These are phyloP conservation scores for Crotalus tigris DNA, from an alignment of 2,113 vertebrate genomes.

Conservation along the genomic window DNA sequence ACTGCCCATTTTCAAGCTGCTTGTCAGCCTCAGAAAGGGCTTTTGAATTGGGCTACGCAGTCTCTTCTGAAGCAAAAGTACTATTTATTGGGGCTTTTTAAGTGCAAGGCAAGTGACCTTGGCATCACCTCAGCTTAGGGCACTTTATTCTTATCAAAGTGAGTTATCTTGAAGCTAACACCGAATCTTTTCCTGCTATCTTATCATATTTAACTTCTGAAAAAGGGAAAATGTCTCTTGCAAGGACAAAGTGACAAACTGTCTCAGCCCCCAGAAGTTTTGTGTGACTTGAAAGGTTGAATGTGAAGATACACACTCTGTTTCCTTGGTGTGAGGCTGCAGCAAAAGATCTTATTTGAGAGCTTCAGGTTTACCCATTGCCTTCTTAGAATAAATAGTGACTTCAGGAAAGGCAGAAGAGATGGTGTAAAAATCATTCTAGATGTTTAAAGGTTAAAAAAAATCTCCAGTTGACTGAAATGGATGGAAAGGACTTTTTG, in stretches of 20 bases:
- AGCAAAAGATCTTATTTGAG: neutral
- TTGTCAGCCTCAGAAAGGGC: neutral
- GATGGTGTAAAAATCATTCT: neutral
- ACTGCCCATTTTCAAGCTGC: neutral
- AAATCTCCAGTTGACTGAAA: neutral
- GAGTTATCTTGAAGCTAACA: conserved; percentile 63
- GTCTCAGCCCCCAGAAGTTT: neutral
- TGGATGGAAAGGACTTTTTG: neutral
- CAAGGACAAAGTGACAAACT: conserved; percentile 58
- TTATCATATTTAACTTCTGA: conserved; percentile 40
- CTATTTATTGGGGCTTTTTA: conserved; percentile 63
- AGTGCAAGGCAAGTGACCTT: conserved; percentile 71
- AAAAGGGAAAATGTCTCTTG: conserved; percentile 24
- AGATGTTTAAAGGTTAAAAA: neutral
- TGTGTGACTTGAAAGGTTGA: neutral
- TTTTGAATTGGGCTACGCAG: conserved; percentile 34
- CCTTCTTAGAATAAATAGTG: neutral
- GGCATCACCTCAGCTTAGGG: conserved; percentile 65
- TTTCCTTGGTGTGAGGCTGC: neutral
- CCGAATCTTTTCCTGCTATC: conserved; percentile 59
- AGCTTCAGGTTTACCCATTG: neutral
- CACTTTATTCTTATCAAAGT: conserved; percentile 56
- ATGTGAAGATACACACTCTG: neutral
- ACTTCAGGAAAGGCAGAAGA: neutral
- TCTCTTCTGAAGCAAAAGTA: conserved; percentile 59